Evolutionary conservation across 2,797 vertebrate genomes (phyloP).

Genomic region (Rhabdomys pumilio): DNA sequence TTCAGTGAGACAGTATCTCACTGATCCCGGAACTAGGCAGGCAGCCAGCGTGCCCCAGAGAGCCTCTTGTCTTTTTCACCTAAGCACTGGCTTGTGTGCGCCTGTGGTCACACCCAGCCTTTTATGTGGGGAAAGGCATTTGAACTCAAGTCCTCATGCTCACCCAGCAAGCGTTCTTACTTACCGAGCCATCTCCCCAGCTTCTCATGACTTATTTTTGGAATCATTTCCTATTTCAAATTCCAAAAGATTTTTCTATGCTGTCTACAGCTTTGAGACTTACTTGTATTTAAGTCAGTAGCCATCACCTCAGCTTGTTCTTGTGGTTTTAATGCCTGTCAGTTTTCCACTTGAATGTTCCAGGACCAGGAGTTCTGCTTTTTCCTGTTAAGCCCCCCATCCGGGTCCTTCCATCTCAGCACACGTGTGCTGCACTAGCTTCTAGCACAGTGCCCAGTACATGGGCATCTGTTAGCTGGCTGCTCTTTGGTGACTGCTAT

Average conservation of each 20-base stretch:
- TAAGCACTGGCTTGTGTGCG: neutral
- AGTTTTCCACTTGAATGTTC: neutral
- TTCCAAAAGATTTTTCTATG: neutral
- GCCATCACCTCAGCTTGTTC: neutral
- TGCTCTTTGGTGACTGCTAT: neutral
- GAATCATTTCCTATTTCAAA: slow-evolving; percentile 8
- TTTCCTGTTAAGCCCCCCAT: neutral
- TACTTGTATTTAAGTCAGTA: neutral
- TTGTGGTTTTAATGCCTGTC: neutral
- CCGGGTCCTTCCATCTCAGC: neutral
- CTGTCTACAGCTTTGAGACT: slow-evolving; percentile 14
- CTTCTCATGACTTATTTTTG: slow-evolving; percentile 20
- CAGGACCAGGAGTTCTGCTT: neutral
- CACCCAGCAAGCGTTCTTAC: neutral
- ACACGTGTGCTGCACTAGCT: neutral
- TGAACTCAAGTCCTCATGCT: neutral
- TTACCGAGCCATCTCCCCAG: neutral
- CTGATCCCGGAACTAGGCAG: neutral
- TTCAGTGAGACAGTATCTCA: neutral
- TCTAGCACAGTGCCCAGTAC: neutral
- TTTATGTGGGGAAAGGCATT: neutral
- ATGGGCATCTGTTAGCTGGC: neutral
- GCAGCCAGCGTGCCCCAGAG: neutral
- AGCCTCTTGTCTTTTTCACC: neutral
- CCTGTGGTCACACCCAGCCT: neutral